phyloP scores from a whole-genome alignment of 2,797 vertebrate species.

The Pangasius djambal region DNA sequence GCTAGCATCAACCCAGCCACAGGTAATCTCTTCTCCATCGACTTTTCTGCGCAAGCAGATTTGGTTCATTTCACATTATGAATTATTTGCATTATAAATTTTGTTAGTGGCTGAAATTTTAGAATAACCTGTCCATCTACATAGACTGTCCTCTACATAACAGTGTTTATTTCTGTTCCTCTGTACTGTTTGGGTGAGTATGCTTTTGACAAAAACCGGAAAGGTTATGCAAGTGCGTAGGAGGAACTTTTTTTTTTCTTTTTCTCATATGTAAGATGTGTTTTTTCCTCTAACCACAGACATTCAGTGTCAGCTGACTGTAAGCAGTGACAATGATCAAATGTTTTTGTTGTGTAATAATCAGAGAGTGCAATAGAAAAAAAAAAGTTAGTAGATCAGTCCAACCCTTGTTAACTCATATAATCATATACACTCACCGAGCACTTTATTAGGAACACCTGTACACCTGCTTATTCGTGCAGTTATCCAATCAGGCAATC shows the following conservation, averaged over 20 bases:
- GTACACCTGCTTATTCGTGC: neutral
- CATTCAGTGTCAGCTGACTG: neutral
- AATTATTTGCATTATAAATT: neutral
- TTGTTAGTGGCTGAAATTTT: neutral
- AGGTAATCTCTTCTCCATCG: slow-evolving; percentile 71
- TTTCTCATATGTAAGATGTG: neutral
- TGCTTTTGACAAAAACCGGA: slow-evolving; percentile 1
- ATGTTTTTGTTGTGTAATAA: neutral
- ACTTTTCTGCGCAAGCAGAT: neutral
- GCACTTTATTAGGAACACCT: neutral
- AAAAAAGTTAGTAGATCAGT: neutral
- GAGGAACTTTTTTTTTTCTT: slow-evolving; percentile 2
- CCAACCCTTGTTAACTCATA: neutral
- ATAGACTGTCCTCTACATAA: neutral
- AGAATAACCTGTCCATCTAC: neutral
- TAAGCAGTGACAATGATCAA: neutral
- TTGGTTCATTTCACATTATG: neutral
- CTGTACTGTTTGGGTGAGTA: neutral
- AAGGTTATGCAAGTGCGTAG: neutral
- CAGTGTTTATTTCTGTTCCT: neutral
- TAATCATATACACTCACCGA: neutral
- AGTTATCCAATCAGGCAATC: neutral
- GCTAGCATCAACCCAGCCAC: slow-evolving; percentile 99
- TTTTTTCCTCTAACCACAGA: slow-evolving; percentile 2
- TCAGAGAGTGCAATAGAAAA: neutral